phyloP scores from a whole-genome alignment of 2,797 vertebrate genomes.

The Peromyscus nudipes region DNA sequence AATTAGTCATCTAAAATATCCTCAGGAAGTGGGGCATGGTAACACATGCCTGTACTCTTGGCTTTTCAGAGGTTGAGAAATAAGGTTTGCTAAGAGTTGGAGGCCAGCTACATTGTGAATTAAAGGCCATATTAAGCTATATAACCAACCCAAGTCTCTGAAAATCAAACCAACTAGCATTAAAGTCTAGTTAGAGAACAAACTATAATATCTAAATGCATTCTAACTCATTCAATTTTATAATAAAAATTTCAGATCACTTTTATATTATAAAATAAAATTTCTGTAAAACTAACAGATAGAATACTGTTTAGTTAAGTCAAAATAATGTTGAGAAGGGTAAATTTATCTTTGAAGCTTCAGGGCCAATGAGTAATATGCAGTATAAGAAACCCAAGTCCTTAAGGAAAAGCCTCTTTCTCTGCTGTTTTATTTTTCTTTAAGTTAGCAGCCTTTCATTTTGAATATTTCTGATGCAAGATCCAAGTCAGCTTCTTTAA shows the following conservation, averaged over 20 bases:
- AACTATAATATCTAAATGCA: neutral
- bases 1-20: neutral
- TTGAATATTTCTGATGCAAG: neutral
- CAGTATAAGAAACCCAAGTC: neutral
- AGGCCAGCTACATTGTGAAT: neutral
- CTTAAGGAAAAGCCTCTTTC: neutral
- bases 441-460: neutral
- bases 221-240: neutral
- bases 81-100: neutral
- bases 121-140: neutral
- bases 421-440: neutral
- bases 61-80: neutral
- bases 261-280: conserved; percentile 17
- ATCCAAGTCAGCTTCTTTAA: neutral
- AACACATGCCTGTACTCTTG: neutral
- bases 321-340: neutral
- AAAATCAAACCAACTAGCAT: neutral
- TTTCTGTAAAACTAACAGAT: neutral
- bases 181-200: neutral
- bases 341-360: neutral
- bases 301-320: neutral
- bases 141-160: neutral
- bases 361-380: neutral
- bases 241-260: neutral
- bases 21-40: neutral